Evolutionary conservation across 2,888 invertebrate genomes (phyloP).

Genomic region (Macaria notata): DNA sequence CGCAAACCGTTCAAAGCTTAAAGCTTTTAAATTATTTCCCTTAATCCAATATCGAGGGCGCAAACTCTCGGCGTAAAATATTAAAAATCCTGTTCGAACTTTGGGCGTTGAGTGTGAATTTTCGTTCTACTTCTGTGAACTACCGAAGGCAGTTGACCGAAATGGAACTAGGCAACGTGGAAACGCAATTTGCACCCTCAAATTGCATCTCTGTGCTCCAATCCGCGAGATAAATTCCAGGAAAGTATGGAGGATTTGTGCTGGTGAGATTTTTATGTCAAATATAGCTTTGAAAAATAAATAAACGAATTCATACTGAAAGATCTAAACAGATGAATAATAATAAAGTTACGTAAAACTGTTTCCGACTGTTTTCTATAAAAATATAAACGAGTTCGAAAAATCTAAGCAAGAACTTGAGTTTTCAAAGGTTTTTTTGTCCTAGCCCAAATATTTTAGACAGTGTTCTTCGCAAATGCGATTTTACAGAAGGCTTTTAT

Average conservation of each 20-base stretch:
- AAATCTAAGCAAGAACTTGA: too few relatives aligned
- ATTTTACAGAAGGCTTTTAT: too few relatives aligned
- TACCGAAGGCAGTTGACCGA: conserved; percentile 39
- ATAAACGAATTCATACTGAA: too few relatives aligned
- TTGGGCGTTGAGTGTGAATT: conserved; percentile 20
- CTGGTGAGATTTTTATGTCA: conserved; percentile 35
- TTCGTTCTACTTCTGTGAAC: conserved; percentile 26
- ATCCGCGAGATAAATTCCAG: conserved; percentile 45
- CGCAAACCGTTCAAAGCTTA: neutral
- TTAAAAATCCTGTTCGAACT: conserved; percentile 21
- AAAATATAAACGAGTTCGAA: too few relatives aligned
- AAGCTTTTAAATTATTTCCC: conserved; percentile 2
- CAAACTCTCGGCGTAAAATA: conserved; percentile 9
- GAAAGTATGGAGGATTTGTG: conserved; percentile 37
- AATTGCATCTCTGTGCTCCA: conserved; percentile 49
- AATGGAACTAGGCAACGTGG: conserved; percentile 41
- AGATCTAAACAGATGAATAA: too few relatives aligned
- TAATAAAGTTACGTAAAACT: too few relatives aligned
- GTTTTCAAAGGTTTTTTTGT: too few relatives aligned
- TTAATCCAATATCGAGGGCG: conserved; percentile 2
- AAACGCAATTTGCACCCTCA: conserved; percentile 51
- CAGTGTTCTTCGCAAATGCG: too few relatives aligned
- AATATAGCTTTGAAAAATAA: too few relatives aligned
- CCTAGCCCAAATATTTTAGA: too few relatives aligned
- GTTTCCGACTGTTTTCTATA: too few relatives aligned